phyloP scores from a whole-genome alignment of 2,888 invertebrate species.

The Eugnorisma glareosa region DNA sequence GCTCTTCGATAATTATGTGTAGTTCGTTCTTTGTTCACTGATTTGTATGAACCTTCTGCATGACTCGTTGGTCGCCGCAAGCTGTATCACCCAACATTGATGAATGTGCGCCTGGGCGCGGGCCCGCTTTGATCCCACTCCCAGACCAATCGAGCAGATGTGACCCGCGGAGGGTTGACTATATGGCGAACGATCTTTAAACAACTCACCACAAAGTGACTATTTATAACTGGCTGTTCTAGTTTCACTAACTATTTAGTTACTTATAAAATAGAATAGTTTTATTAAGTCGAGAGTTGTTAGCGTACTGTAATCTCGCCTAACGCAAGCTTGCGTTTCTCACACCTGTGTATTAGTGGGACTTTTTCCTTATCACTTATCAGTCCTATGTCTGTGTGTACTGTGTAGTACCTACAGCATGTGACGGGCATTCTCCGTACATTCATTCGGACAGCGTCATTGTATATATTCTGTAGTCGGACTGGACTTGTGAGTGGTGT shows the following conservation, averaged over 20 bases:
- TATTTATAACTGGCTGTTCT: neutral
- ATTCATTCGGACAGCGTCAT: neutral
- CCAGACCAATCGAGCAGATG: slow-evolving; percentile 39
- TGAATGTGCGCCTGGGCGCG: slow-evolving; percentile 37
- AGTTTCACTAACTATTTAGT: neutral
- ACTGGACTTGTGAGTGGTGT: neutral
- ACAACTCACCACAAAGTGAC: slow-evolving; percentile 2
- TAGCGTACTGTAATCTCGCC: slow-evolving; percentile 4
- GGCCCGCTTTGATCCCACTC: slow-evolving; percentile 43
- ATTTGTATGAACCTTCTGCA: slow-evolving; percentile 9
- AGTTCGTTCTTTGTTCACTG: slow-evolving; percentile 7
- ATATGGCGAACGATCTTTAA: neutral
- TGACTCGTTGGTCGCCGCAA: neutral
- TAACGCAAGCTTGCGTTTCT: slow-evolving; percentile 18
- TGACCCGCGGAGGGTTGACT: slow-evolving; percentile 30
- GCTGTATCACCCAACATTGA: slow-evolving; percentile 24
- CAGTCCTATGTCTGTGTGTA: neutral
- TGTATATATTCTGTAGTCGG: neutral
- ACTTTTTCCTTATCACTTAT: slow-evolving; percentile 17
- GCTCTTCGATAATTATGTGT: neutral
- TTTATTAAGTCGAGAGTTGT: neutral
- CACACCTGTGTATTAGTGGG: neutral
- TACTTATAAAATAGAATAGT: neutral
- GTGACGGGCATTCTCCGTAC: slow-evolving; percentile 5
- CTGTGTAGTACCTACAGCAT: neutral